A percentile compares a stretch with the other conserved stretches of the same genome.
phyloP scores from a whole-genome alignment of 2,797 vertebrate species.

The Gymnoscopelus microlampas region DNA sequence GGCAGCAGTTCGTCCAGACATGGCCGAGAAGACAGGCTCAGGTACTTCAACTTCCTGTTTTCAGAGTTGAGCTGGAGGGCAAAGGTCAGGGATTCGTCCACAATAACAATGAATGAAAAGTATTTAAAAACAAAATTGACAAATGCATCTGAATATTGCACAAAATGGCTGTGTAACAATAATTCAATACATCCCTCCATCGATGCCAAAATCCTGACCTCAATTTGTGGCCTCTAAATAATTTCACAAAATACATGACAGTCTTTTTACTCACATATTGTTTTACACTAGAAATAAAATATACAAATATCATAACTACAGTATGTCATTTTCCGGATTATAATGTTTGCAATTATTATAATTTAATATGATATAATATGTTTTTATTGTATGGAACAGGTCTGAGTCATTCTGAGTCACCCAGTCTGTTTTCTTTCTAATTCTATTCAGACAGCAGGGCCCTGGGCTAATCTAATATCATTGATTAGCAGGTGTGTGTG shows the following conservation, averaged over 20 bases:
- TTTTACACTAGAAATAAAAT: no score
- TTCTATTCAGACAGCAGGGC: slow-evolving; percentile 21
- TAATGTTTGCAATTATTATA: background rate
- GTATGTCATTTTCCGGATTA: no score
- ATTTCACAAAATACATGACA: no score
- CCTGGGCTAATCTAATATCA: slow-evolving; percentile 33
- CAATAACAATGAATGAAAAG: background rate
- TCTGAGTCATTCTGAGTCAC: slow-evolving; percentile 52
- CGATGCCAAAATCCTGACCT: no score
- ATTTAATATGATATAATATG: background rate
- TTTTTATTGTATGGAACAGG: background rate
- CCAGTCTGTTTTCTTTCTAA: background rate
- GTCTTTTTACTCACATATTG: no score
- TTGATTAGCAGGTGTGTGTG: slow-evolving; percentile 23
- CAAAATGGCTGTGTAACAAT: no score
- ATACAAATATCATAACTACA: no score
- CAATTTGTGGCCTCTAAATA: no score
- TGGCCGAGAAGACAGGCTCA: slow-evolving; percentile 80
- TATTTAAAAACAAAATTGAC: background rate
- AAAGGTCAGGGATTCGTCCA: slow-evolving; percentile 13
- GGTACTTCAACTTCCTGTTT: slow-evolving; percentile 86
- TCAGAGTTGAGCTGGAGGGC: slow-evolving; percentile 80
- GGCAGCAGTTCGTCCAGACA: slow-evolving; percentile 83
- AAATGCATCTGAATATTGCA: no score
- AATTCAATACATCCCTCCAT: no score